phyloP scores from a whole-genome alignment of 2,113 vertebrate species.

The Chinchilla lanigera region DNA sequence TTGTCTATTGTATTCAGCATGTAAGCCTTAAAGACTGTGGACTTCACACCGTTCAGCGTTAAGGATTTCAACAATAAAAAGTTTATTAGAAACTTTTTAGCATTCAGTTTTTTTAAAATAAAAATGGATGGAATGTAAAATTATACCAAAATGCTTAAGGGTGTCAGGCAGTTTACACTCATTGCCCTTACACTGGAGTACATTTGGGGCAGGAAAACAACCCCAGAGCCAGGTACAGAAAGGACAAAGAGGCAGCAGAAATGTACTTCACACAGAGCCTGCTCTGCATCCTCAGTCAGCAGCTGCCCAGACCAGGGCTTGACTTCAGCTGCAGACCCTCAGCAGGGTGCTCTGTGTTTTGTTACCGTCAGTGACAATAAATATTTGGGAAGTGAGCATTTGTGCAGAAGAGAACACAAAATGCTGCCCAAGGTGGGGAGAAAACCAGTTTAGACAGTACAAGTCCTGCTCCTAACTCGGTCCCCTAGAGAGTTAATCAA shows the following conservation, averaged over 20 bases:
- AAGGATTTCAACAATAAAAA: background rate
- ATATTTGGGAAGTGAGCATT: background rate
- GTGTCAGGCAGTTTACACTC: background rate
- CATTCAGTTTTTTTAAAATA: background rate
- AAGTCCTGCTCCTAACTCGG: background rate
- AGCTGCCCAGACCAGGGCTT: background rate
- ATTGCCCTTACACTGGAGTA: background rate
- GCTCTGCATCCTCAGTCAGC: background rate
- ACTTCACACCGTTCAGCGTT: background rate
- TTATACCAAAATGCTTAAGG: background rate
- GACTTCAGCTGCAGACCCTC: background rate
- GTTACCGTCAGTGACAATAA: background rate
- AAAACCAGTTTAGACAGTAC: background rate
- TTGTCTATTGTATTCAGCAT: slow-evolving; percentile 21
- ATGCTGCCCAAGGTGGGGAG: background rate
- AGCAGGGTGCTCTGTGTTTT: background rate
- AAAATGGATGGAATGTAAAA: background rate
- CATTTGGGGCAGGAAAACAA: background rate
- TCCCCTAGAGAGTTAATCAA: background rate
- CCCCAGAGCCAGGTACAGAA: background rate
- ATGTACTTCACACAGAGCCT: background rate
- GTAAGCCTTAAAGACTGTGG: background rate
- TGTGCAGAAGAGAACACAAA: background rate
- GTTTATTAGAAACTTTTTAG: background rate
- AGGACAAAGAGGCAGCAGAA: background rate